A percentile compares a stretch with the other conserved stretches of the same genome.
Evolutionary conservation across 2,888 invertebrate species (phyloP).

Genomic region (Hyppa rectilinea): DNA sequence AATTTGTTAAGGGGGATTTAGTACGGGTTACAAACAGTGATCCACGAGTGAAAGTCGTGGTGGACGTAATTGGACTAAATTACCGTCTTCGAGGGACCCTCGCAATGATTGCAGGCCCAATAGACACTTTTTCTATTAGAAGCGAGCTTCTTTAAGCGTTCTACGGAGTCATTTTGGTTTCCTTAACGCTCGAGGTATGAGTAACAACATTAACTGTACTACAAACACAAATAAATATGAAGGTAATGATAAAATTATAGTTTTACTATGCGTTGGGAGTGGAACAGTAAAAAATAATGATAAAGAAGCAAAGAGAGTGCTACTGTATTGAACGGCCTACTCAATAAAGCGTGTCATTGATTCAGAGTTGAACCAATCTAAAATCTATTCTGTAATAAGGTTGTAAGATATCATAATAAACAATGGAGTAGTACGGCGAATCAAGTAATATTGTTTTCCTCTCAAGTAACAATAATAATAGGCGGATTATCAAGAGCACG

Average conservation of each 20-base stretch:
- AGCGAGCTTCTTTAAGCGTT: conserved; percentile 57
- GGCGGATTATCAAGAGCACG: conserved; percentile 47
- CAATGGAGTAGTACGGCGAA: not conserved
- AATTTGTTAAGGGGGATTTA: conserved; percentile 70
- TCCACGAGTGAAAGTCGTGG: conserved; percentile 73
- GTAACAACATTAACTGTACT: conserved; percentile 42
- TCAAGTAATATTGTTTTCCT: conserved; percentile 49
- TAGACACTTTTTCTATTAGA: conserved; percentile 72
- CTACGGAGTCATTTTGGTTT: conserved; percentile 56
- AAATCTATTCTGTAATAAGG: conserved; percentile 1
- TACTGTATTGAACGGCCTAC: conserved; percentile 54
- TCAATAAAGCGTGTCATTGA: conserved; percentile 37
- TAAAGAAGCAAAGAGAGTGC: conserved; percentile 57
- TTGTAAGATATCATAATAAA: conserved; percentile 5
- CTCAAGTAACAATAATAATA: conserved; percentile 48
- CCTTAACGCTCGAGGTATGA: conserved; percentile 45
- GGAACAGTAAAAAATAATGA: conserved; percentile 44
- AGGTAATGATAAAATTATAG: conserved; percentile 56
- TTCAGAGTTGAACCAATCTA: conserved; percentile 22
- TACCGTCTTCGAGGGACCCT: conserved; percentile 71
- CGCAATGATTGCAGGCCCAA: conserved; percentile 66
- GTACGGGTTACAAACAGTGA: conserved; percentile 65
- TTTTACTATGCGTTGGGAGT: conserved; percentile 45
- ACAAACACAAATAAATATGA: conserved; percentile 50
- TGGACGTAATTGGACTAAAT: conserved; percentile 77